Evolutionary conservation across 2,113 vertebrate genomes (phyloP), one percentile per base, ranked within the genome.

Genomic region (Psilopogon haemacephalus): DNA sequence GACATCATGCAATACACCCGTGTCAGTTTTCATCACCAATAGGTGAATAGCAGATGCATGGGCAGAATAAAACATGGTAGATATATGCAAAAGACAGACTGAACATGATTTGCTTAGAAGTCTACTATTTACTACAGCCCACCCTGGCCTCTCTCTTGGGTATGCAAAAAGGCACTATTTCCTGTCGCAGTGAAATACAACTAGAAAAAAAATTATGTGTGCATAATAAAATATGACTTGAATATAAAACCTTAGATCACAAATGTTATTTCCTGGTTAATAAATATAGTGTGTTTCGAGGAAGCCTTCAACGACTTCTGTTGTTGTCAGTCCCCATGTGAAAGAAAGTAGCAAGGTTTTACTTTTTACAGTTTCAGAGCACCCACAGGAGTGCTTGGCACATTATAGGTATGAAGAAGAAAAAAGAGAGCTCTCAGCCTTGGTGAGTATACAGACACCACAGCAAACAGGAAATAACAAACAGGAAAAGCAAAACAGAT

Each of bases 31-130:
- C 82, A 15, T 97, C 93, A 90, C 76, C 83, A 70, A 48, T n/a
- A 95, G 94, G 97, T 95, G 93, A 95, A 97, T 84, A 93, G 83
- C 84, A 96, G 92, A 97, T 96, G 95, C 89, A 95, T 35, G 78
- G 93, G 69, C 82, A 93, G 95, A 95, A 95, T 96, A 84, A 96
- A 97, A 94, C 60, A 70, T 37, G 81, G 88, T 86, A 97, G 95
- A 95, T 96, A 93, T 70, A 97, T 89, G 93, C 86, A 97, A 96
- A 95, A 96, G 86, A 85, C 42, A 91, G 77, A 95, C 74, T 84
- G 86, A 95, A 95, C 38, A 46, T 95, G 92, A 97, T 97, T 97
- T 97, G 94, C 93, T 96, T 92, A 90, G 73, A 74, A 71, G 75
- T 28, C n/a, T 86, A 40, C 96, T 93, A 91, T 90, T 94, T 96